Evolutionary conservation across 2,113 vertebrate species (phyloP).

Genomic region (Pteruthius melanotis): DNA sequence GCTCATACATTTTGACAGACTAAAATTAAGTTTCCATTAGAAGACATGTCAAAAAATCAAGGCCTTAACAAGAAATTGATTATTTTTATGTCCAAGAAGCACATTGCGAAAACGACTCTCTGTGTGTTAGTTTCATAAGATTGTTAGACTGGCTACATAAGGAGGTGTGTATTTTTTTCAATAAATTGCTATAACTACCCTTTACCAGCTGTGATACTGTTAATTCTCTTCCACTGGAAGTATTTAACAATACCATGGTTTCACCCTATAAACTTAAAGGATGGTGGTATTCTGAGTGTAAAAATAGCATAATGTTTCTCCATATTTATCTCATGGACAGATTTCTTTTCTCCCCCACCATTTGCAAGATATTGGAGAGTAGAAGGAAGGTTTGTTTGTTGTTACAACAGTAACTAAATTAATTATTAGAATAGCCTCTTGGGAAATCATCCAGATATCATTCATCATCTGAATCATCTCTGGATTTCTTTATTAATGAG

Average conservation of each 20-base stretch:
- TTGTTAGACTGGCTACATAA: not conserved
- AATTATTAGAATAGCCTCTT: not conserved
- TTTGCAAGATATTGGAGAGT: not conserved
- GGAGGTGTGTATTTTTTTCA: not conserved
- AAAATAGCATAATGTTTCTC: not conserved
- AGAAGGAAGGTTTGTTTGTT: not conserved
- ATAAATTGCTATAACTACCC: not conserved
- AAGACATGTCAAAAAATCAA: not conserved
- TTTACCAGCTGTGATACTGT: not conserved
- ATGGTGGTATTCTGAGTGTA: not conserved
- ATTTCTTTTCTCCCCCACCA: accelerated
- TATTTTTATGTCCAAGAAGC: not conserved
- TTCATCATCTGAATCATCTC: not conserved
- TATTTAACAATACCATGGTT: not conserved
- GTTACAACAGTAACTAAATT: not conserved
- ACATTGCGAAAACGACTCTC: not conserved
- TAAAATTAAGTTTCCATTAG: not conserved
- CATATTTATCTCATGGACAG: not conserved
- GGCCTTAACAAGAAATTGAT: not conserved
- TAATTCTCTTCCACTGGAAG: not conserved
- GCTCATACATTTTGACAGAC: not conserved
- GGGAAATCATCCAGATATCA: not conserved
- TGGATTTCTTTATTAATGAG: not conserved
- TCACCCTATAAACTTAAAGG: not conserved
- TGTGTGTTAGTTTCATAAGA: not conserved